Evolutionary conservation across 2,888 invertebrate species (phyloP).

Genomic region (Podabrus alpinus): DNA sequence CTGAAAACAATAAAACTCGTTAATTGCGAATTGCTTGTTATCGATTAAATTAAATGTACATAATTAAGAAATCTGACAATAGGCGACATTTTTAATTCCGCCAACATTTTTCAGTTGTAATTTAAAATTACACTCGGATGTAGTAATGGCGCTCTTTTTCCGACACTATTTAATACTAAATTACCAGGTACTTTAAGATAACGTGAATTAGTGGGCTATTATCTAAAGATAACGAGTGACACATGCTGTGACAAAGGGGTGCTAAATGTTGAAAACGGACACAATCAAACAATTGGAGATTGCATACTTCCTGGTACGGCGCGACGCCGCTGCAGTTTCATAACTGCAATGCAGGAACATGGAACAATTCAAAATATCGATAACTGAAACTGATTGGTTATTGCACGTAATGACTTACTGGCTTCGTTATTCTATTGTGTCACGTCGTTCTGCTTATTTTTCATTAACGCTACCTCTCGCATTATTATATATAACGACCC

Average conservation of each 20-base stretch:
- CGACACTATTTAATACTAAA: neutral
- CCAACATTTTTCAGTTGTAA: neutral
- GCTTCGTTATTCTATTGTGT: neutral
- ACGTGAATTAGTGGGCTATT: constrained; percentile 32
- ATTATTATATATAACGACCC: neutral
- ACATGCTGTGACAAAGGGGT: constrained; percentile 33
- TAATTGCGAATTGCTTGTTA: neutral
- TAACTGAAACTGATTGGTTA: constrained; percentile 5
- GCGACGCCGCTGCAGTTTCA: constrained; percentile 6
- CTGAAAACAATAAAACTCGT: constrained; percentile 39
- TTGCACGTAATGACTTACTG: neutral
- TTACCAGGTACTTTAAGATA: constrained; percentile 20
- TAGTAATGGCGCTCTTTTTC: neutral
- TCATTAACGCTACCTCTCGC: neutral
- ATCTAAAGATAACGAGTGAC: constrained; percentile 31
- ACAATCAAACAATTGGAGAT: constrained; percentile 24
- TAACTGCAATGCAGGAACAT: constrained; percentile 7
- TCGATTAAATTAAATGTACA: neutral
- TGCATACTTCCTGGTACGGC: constrained; percentile 16
- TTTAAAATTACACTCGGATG: neutral
- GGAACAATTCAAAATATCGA: constrained; percentile 4
- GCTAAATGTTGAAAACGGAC: constrained; percentile 31
- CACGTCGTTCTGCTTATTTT: neutral
- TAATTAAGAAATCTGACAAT: neutral
- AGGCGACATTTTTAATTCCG: neutral